Evolutionary conservation across 2,797 vertebrate species (phyloP).

Genomic region (Schizothorax lantsangensis): DNA sequence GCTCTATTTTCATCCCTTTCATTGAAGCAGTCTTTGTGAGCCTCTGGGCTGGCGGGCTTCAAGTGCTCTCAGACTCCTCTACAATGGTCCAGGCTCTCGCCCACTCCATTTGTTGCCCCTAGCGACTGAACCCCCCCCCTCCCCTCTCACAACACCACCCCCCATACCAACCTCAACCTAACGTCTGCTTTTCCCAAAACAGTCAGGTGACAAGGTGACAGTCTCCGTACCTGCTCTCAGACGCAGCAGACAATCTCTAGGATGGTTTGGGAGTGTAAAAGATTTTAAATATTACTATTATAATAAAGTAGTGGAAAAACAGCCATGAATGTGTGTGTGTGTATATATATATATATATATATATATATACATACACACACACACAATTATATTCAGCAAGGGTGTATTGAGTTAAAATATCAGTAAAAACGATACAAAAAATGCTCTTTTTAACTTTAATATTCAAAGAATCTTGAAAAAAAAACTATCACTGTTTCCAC

Average conservation of each 20-base stretch:
- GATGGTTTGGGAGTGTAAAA: not conserved
- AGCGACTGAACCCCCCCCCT: slow-evolving; percentile 87
- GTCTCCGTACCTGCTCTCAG: slow-evolving; percentile 75
- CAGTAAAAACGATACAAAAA: not conserved
- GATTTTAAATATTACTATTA: not conserved
- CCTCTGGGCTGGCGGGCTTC: slow-evolving; percentile 74
- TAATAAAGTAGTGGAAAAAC: not conserved
- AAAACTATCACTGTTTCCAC: not conserved
- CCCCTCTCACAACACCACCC: slow-evolving; percentile 70
- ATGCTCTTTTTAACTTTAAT: not conserved
- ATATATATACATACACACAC: not conserved
- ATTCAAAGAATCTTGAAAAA: not conserved
- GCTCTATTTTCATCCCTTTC: slow-evolving; percentile 75
- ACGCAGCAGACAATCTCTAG: not conserved
- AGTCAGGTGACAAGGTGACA: slow-evolving; percentile 87
- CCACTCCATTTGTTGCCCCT: slow-evolving; percentile 99
- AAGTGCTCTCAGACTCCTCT: slow-evolving; percentile 92
- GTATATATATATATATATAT: not conserved
- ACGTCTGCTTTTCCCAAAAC: slow-evolving; percentile 87
- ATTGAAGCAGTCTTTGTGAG: slow-evolving; percentile 82
- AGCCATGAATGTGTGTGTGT: too few species aligned
- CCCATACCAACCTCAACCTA: slow-evolving; percentile 68
- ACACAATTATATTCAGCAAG: not conserved
- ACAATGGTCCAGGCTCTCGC: slow-evolving; percentile 94
- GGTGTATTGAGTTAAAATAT: not conserved